Evolutionary conservation across 2,113 vertebrate genomes (phyloP), one percentile per base, ranked within the genome.

Genomic region (Toxostoma redivivum): DNA sequence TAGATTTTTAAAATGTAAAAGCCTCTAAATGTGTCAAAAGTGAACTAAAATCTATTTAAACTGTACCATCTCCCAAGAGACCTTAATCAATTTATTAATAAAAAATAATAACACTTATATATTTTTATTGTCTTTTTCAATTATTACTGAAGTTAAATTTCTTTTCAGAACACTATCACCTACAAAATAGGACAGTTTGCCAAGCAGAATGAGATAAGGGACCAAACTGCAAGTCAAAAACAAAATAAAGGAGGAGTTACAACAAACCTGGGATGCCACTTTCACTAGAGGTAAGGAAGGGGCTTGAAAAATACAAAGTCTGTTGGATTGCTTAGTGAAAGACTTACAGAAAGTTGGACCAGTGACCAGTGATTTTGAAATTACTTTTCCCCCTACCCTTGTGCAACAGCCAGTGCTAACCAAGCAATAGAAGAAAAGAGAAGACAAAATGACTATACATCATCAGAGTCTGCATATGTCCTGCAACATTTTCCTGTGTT

Each of bases 401-500:
- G 9, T 18, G 5, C 25, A 90, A 64, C 10, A 44, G 21, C 53
- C 37, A 61, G 1, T 22, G 13, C 28, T 45, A 86, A 58, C 5
- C 12, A 69, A 35, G 28, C 7, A 71, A 9, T 0, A 60, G 7
- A 66, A 50, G 11, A 67, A 67, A 70, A 85, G 11, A 72, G 5
- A 84, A 61, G 25, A 69, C 12, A 82, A 64, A 88, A 86, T 47
- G 7, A 71, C 5, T 51, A 19, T 4, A 33, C 5, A 35, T 13
- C 42, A 66, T 10, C 54, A 82, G 42, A 78, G 12, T 47, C 30
- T 45, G 33, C 25, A 12, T 40, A 50, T 1, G 3, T 37, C 20
- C 33, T 57, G 31, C 12, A 65, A 50, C 14, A 23, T 4, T 28
- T 30, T 15, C 5, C 33, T 38, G 15, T 0, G 0, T 4, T 45